A percentile compares a stretch with the other conserved stretches of the same genome.
Conservation (phyloP, 2,113 vertebrate genomes). For the Alethe castanea region DNA sequence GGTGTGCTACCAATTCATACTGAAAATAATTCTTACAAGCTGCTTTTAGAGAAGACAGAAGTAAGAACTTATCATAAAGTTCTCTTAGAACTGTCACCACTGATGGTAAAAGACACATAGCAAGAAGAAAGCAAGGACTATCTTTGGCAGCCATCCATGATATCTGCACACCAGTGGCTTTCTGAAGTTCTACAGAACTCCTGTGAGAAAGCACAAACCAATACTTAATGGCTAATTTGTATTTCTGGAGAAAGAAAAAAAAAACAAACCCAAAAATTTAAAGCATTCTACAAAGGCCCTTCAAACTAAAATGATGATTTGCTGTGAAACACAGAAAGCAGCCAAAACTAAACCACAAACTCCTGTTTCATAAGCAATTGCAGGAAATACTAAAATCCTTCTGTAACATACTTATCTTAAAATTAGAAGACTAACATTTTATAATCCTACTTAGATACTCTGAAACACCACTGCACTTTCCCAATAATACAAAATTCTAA, state of each 20-base stretch:
- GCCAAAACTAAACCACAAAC: slow-evolving; percentile 41
- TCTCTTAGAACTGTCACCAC: not conserved
- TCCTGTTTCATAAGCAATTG: slow-evolving; percentile 53
- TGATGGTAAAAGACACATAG: not conserved
- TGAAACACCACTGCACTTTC: not conserved
- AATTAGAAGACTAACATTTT: slow-evolving; percentile 45
- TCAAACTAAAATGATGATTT: not conserved
- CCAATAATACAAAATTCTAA: not conserved
- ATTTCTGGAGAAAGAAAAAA: not conserved
- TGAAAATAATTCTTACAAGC: not conserved
- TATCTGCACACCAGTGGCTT: not conserved
- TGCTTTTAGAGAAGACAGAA: not conserved
- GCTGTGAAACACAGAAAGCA: slow-evolving; percentile 21
- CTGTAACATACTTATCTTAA: slow-evolving; percentile 47
- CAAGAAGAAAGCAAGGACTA: not conserved
- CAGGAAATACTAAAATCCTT: slow-evolving; percentile 64
- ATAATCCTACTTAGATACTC: slow-evolving; percentile 10
- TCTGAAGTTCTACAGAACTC: not conserved
- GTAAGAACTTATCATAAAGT: not conserved
- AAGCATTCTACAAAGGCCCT: slow-evolving; percentile 29
- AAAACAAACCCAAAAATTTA: not conserved
- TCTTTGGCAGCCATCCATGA: not conserved
- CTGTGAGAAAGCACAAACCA: not conserved
- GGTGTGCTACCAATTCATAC: not conserved
- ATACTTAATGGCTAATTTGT: not conserved